Base-by-base conservation (phyloP, 1,140 invertebrate species). In the Penaeus vannamei region DNA sequence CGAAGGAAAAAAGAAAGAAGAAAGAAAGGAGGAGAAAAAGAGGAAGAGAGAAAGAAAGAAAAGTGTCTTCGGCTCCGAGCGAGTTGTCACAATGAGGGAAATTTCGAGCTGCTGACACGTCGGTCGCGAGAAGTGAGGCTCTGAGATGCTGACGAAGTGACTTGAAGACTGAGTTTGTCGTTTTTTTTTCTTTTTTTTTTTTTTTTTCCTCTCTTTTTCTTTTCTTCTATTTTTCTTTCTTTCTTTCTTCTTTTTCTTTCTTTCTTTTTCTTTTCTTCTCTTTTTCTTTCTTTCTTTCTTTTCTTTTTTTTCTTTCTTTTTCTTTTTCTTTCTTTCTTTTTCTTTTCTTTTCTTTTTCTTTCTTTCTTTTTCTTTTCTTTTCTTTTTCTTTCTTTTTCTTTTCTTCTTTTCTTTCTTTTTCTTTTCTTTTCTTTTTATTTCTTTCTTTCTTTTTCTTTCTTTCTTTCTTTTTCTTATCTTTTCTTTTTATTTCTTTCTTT, bases 351-450 rank as follows among this genome's bases (percentile, higher is more conserved):
- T 82, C 80, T 82, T 53, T 82, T 53, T 82, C 80, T 82, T 53
- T 82, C 80, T 82, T 53, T 82, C 80, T 82, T 53, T 82, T 53
- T 82, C 80, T 82, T 53, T 82, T 53, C 59, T 53, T 82, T 53
- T 82, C 80, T 82, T 53, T 82, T 53, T 82, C 80, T 82, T 53
- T 82, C 80, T 82, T 53, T 82, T 53, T 82, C 80, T 82, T 53
- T 82, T 53, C 59, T 53, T 82, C 80, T 46, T 23, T 42, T 82
- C 32, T 81, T 22, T 12, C 79, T 17, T 42, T 14, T 46, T 42
- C 46, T 60, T 42, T 64, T 61, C 29, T 36, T 61, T n/a, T 42
- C n/a, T 83, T 61, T 61, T 61, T 64, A 26, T 83, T 61, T 83
- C 60, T 29, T n/a, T 60, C 81, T 83, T n/a, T 64, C 1, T 29